Conservation (phyloP, 2,797 vertebrate species). For the Chaetophractus vellerosus region DNA sequence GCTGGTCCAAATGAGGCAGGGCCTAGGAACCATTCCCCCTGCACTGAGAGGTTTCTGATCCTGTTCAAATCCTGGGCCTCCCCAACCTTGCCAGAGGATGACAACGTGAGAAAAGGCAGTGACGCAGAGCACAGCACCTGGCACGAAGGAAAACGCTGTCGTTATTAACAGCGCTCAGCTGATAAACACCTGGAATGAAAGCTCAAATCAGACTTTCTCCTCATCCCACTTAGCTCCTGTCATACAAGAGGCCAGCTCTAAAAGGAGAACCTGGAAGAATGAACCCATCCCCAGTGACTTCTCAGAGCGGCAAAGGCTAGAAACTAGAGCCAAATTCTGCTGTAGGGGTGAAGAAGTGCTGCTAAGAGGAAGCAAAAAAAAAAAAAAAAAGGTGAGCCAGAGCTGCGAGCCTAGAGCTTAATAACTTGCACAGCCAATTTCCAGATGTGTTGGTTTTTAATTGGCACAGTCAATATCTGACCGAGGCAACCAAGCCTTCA, state of each 20-base stretch:
- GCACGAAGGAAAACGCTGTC: no score
- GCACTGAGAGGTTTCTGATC: background rate
- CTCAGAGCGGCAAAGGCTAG: background rate
- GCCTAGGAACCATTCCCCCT: background rate
- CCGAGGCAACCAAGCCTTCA: accelerated
- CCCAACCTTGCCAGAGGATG: no score
- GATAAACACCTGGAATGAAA: background rate
- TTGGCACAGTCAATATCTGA: background rate
- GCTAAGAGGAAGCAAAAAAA: background rate
- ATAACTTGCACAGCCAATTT: background rate
- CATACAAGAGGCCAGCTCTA: background rate
- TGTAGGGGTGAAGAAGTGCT: background rate
- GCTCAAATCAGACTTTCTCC: background rate
- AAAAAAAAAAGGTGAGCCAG: background rate
- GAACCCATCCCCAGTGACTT: background rate
- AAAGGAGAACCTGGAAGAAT: background rate
- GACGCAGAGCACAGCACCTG: background rate
- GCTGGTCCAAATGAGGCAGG: background rate
- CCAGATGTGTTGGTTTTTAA: background rate
- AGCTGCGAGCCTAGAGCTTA: background rate
- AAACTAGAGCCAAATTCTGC: background rate
- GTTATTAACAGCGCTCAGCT: background rate
- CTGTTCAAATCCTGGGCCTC: background rate
- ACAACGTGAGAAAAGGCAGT: background rate
- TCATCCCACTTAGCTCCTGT: no score